These are phyloP conservation scores for Chelonus formosanus DNA, from an alignment of 2,888 invertebrate genomes.

Conservation along the genomic window DNA sequence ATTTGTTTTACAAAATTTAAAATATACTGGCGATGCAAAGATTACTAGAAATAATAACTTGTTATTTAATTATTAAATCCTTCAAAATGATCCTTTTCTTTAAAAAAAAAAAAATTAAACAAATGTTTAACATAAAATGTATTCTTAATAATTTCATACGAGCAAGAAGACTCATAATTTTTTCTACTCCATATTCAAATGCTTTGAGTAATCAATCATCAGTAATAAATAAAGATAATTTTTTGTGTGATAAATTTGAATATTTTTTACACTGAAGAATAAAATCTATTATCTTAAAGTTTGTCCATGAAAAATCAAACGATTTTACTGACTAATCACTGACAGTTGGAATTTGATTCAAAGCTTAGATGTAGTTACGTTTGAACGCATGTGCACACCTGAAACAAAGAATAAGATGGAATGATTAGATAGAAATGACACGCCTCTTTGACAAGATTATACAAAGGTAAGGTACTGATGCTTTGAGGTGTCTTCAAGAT, in stretches of 20 bases:
- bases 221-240: too few species aligned
- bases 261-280: too few species aligned
- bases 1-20: slow-evolving; percentile 50
- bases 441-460: slow-evolving; percentile 43
- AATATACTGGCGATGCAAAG: slow-evolving; percentile 4
- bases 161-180: too few species aligned
- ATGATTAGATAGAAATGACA: slow-evolving; percentile 44
- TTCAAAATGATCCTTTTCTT: neutral
- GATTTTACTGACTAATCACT: slow-evolving; percentile 45
- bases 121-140: too few species aligned
- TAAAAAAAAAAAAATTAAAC: slow-evolving; percentile 27
- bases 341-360: slow-evolving; percentile 17
- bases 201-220: too few species aligned
- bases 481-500: slow-evolving; percentile 32
- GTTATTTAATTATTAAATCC: slow-evolving; percentile 21
- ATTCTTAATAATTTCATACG: too few species aligned
- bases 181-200: too few species aligned
- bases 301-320: slow-evolving; percentile 34
- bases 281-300: too few species aligned
- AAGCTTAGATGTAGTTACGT: too few species aligned
- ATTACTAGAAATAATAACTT: neutral
- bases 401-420: slow-evolving; percentile 16
- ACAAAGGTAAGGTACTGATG: slow-evolving; percentile 35
- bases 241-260: too few species aligned
- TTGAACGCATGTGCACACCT: too few species aligned